Base-by-base conservation (phyloP, 1,140 invertebrate species). In the Drosophila subobscura region DNA sequence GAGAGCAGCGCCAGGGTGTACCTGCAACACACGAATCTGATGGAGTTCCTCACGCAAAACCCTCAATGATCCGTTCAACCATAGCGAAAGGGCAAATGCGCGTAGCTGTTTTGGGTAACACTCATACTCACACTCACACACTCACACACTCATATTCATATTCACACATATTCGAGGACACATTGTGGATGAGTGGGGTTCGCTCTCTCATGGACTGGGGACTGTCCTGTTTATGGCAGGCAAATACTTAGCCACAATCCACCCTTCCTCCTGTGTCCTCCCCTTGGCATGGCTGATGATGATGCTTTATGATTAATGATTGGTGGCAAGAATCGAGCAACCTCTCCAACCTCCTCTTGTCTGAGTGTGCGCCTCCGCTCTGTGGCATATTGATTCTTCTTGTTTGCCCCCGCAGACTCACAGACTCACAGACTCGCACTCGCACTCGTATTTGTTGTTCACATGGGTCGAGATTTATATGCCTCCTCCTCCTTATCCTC, bases 271-370 rank as follows among this genome's bases (percentile, higher is more conserved):
- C 16, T 20, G 16, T 20, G 16, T 20, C 44, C 54, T 3, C 42
- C 25, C 51, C 72, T 57, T 72, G 57, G 50, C 66, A 60, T 77
- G 76, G 68, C 66, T 80, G 78, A 80, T 76, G 78, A 80, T 81
- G 78, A 80, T 80, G 77, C 78, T 74, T 67, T 76, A 73, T 81
- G 78, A 81, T 81, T 81, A 81, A 81, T 81, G 78, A 73, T 81
- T 81, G 78, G 67, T 80, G 78, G 72, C 77, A 27, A 64, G 53
- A 73, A 50, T 37, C 54, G 63, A 46, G 70, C 53, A 41, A 46
- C 57, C 68, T 58, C 76, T 72, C 54, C 70, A 67, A 16, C 44
- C 50, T 27, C 44, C 50, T 27, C 10, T 41, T n/a, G 55, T 45
- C 58, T 60, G 57, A 66, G 77, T 68, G 45, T 68, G 52, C 23